phyloP scores from a whole-genome alignment of 1,140 invertebrate genomes.

The Listronotus bonariensis region DNA sequence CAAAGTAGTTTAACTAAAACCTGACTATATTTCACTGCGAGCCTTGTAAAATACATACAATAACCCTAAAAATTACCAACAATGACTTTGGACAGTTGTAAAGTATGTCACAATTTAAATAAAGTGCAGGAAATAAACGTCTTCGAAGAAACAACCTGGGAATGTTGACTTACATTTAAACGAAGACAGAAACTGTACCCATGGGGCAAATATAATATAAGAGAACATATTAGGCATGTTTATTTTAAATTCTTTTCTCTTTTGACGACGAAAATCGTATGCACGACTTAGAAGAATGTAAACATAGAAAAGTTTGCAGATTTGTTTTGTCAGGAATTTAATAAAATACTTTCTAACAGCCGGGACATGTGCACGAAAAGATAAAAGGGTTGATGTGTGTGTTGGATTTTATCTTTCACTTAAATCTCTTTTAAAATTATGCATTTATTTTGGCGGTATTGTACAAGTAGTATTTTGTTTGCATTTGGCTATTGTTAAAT shows the following conservation, averaged over 20 bases:
- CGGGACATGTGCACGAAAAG: too few species aligned
- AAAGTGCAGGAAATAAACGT: conserved; percentile 27
- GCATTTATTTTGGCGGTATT: too few species aligned
- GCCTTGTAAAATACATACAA: too few species aligned
- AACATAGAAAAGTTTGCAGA: conserved; percentile 4
- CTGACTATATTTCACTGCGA: too few species aligned
- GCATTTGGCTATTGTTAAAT: too few species aligned
- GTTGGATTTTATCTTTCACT: too few species aligned
- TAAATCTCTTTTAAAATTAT: too few species aligned
- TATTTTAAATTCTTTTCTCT: conserved; percentile 22
- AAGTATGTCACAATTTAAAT: conserved; percentile 26
- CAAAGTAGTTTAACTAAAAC: too few species aligned
- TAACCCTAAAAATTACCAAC: too few species aligned
- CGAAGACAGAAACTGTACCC: conserved; percentile 20
- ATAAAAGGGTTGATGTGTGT: too few species aligned
- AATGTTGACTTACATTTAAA: conserved; percentile 28
- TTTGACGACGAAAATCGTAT: conserved; percentile 9
- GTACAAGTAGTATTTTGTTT: too few species aligned
- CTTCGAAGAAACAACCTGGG: conserved; percentile 24
- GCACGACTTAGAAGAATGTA: not conserved
- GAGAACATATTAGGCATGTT: conserved; percentile 24
- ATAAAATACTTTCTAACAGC: conserved; percentile 4
- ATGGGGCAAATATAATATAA: conserved; percentile 21
- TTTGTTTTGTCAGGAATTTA: conserved; percentile 11
- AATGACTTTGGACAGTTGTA: conserved; percentile 3